These are phyloP conservation scores for Hermatobates lingyangjiaoensis DNA, from an alignment of 1,140 invertebrate species.

Conservation along the genomic window DNA sequence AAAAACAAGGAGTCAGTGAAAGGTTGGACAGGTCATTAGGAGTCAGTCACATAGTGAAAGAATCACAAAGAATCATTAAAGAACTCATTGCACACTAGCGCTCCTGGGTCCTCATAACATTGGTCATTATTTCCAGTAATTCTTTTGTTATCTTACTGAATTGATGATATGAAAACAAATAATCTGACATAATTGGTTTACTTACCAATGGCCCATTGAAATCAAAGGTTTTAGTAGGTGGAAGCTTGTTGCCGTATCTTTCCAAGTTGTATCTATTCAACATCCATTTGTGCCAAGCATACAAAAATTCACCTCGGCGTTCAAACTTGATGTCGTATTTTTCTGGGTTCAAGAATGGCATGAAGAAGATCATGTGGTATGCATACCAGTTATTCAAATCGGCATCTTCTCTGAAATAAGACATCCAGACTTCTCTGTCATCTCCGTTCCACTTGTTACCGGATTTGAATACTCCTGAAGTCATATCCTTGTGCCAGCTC, in stretches of 20 bases:
- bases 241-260: slow-evolving; percentile 37
- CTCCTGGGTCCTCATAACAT: not conserved
- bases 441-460: not conserved
- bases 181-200: no score
- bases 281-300: slow-evolving; percentile 18
- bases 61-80: not conserved
- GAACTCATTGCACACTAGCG: not conserved
- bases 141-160: not conserved
- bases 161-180: no score
- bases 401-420: not conserved
- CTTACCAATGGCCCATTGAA: slow-evolving; percentile 12
- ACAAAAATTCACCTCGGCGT: not conserved
- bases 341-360: not conserved
- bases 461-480: not conserved
- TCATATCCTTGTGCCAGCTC: not conserved
- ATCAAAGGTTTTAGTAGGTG: slow-evolving; percentile 34
- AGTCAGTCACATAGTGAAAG: no score
- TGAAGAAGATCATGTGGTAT: not conserved
- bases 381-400: not conserved
- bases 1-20: no score
- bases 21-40: no score
- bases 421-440: not conserved
- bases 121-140: not conserved
- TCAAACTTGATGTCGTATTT: not conserved
- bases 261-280: slow-evolving; percentile 44